Base-by-base conservation (phyloP, 1,140 invertebrate genomes). In the Aethina tumida region DNA sequence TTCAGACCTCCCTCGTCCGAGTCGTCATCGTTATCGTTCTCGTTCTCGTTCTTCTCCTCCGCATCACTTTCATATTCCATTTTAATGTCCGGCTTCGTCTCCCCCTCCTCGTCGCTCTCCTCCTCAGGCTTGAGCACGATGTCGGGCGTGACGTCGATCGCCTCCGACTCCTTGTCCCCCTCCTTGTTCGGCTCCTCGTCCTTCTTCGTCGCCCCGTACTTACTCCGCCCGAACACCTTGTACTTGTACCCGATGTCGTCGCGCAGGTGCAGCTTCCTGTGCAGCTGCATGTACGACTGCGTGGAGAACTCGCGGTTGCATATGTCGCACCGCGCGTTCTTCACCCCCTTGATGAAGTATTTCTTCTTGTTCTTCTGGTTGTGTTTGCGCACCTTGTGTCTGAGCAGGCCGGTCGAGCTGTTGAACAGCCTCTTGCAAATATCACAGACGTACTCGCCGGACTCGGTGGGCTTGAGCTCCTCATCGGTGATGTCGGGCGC, bases 301-400 rank as follows among this genome's bases (percentile, higher is more conserved):
- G 56, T 58, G 2, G 56, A 58, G 31, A 58, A 58, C 19, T 53
- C 52, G 13, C 56, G 30, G 20, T 58, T 56, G 26, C 56, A 58
- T 24, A 58, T 58, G 49, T 56, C 54, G 46, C 56, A 58, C 34
- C 36, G 49, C 10, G 56, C 56, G 39, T 58, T 56, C 28, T 58
- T 58, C 56, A 56, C 56, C 3, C 56, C 56, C 28, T 58, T 58
- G 13, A 58, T 55, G 29, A 58, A 58, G 28, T 58, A 58, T 34
- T 58, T 58, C 35, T 54, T 55, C 20, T 47, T 45, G 20, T 50
- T 49, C 38, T 52, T 50, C 29, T 53, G 49, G 20, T 58, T 50
- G 24, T 58, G 56, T 40, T 55, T 55, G 17, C 49, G 35, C 9
- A 56, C 49, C 26, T 55, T 54, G 28, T 58, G 55, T 12, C 53